phyloP scores from a whole-genome alignment of 2,888 invertebrate genomes.

The Dasypogon diadema region DNA sequence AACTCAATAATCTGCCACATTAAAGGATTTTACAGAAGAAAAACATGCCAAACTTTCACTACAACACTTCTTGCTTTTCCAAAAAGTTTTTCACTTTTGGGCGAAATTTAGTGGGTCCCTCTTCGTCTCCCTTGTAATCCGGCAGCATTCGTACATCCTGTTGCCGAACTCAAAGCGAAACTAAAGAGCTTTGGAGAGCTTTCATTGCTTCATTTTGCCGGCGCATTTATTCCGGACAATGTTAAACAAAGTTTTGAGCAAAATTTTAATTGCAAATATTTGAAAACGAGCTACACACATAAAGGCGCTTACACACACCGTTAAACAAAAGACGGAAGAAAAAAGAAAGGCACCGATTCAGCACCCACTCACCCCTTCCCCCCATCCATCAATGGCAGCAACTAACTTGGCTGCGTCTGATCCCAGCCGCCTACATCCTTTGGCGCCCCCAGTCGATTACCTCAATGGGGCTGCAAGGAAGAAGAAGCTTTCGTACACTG shows the following conservation, averaged over 20 bases:
- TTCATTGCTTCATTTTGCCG: conserved; percentile 28
- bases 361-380: background rate
- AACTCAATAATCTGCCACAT: background rate
- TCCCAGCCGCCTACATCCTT: background rate
- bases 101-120: background rate
- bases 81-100: conserved; percentile 34
- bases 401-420: conserved; percentile 1
- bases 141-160: background rate
- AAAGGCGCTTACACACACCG: conserved; percentile 36
- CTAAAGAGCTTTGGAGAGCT: conserved; percentile 35
- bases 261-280: conserved; percentile 49
- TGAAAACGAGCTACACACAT: conserved; percentile 4
- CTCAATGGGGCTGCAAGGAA: background rate
- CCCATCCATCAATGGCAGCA: background rate
- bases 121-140: background rate
- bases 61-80: conserved; percentile 41
- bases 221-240: conserved; percentile 27
- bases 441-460: background rate
- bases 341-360: conserved; percentile 1
- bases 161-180: conserved; percentile 13
- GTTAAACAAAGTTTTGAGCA: conserved; percentile 42
- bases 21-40: conserved; percentile 21
- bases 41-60: conserved; percentile 49
- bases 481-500: background rate
- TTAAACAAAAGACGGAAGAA: conserved; percentile 17